Conservation (phyloP, 2,113 vertebrate species). For the Apistogramma diplotaenia region DNA sequence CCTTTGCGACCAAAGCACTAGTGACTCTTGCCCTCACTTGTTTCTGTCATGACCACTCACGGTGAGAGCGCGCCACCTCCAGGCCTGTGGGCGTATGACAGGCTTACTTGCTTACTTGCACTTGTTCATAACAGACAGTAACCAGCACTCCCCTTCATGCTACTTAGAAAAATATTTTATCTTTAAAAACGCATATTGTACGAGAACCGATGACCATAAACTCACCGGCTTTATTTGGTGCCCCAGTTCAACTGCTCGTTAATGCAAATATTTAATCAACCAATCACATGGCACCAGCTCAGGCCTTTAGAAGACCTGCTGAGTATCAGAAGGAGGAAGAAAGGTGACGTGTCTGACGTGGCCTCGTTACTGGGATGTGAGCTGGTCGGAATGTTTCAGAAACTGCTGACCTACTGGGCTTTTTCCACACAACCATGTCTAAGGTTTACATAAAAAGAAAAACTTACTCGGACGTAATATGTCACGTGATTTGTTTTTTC, state of each 20-base stretch:
- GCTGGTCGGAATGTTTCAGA: not conserved
- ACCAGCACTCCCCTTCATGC: not conserved
- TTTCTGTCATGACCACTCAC: not conserved
- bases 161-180: not conserved
- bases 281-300: not conserved
- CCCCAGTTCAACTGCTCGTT: not conserved
- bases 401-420: not conserved
- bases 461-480: too few species aligned
- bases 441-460: not conserved
- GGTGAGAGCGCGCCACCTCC: not conserved
- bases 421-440: not conserved
- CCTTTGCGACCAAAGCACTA: conserved; percentile 25
- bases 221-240: not conserved
- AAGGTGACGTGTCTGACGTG: not conserved
- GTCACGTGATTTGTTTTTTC: too few species aligned
- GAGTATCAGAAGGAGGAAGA: not conserved
- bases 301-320: not conserved
- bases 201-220: not conserved
- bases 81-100: not conserved
- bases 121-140: not conserved
- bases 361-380: too few species aligned
- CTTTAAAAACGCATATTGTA: not conserved
- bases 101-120: not conserved
- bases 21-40: conserved; percentile 22
- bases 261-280: not conserved